These are phyloP conservation scores for Myrmecophaga tridactyla DNA, from an alignment of 2,113 vertebrate genomes.

Conservation along the genomic window DNA sequence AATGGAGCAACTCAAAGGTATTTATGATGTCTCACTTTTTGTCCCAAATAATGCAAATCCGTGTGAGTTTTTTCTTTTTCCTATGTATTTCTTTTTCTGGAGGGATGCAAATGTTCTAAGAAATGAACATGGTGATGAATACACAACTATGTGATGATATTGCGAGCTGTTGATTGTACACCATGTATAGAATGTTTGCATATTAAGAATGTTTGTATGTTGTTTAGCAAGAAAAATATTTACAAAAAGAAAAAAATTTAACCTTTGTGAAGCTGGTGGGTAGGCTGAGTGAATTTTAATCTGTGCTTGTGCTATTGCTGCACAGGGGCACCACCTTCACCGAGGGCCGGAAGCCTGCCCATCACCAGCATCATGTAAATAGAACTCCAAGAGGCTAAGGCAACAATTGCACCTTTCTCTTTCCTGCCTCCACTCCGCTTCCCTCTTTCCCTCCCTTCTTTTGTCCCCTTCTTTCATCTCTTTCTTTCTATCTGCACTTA, in stretches of 20 bases:
- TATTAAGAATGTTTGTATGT: too few relatives aligned
- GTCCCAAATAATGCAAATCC: neutral
- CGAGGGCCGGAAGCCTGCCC: neutral
- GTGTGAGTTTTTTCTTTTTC: too few relatives aligned
- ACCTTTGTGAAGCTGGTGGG: neutral
- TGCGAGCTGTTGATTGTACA: too few relatives aligned
- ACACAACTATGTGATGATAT: too few relatives aligned
- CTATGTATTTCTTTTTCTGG: too few relatives aligned
- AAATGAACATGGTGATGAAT: too few relatives aligned
- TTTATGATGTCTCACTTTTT: neutral
- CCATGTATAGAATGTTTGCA: too few relatives aligned
- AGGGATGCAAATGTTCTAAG: too few relatives aligned
- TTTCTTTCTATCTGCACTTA: neutral
- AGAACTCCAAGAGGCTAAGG: neutral
- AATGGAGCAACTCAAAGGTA: neutral
- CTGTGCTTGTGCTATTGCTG: neutral
- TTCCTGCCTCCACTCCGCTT: neutral
- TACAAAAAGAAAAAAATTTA: neutral
- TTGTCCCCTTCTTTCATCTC: neutral
- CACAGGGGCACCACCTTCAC: neutral
- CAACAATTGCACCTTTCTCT: neutral
- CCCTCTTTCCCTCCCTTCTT: neutral
- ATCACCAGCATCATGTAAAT: neutral
- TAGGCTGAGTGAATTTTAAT: neutral
- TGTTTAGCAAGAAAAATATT: too few relatives aligned